Evolutionary conservation across 2,113 vertebrate genomes (phyloP), one percentile per base, ranked within the genome.

Genomic region (Corythaeola cristata): DNA sequence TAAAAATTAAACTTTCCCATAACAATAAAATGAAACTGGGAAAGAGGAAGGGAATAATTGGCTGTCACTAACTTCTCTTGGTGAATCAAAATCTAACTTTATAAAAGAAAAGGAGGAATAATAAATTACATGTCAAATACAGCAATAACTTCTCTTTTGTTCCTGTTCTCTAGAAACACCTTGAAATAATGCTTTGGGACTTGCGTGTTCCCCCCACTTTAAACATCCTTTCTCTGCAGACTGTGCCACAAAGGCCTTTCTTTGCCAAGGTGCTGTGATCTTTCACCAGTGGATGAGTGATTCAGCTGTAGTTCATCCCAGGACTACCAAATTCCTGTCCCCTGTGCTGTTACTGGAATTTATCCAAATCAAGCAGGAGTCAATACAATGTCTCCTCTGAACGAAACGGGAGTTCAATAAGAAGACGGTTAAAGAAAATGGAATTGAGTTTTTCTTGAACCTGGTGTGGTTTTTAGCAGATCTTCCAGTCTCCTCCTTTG

Each of bases 91-190:
- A 73, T 86, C 73, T 73, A 86, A 81, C 79, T 93, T 71, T 37
- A 59, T 56, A 90, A 84, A 95, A 88, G 79, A 83, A 94, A 93
- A 83, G 82, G 88, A 96, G 78, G 78, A 95, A 82, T 92, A 89
- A 83, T 86, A 93, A 90, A 92, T 93, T 71, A 67, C 44, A 20
- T 74, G 60, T 84, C 76, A 93, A 90, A 84, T 75, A 60, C 62
- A 84, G 72, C 47, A 95, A n/a, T 86, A 92, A 74, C 59, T 67
- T 78, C 17, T 69, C 75, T 83, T 91, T 80, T 89, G 22, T 83
- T 90, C 80, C 41, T 80, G 23, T 81, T 92, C 68, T 83, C 41
- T 78, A 63, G 72, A 77, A 49, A 64, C 19, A 75, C 14, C 27
- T 81, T 91, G 73, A 89, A 83, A 80, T 67, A 86, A 86, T 1